Evolutionary conservation across 37 sponge, comb jelly and placozoan species (phyloP).

Genomic region (Halichondria panicea): DNA sequence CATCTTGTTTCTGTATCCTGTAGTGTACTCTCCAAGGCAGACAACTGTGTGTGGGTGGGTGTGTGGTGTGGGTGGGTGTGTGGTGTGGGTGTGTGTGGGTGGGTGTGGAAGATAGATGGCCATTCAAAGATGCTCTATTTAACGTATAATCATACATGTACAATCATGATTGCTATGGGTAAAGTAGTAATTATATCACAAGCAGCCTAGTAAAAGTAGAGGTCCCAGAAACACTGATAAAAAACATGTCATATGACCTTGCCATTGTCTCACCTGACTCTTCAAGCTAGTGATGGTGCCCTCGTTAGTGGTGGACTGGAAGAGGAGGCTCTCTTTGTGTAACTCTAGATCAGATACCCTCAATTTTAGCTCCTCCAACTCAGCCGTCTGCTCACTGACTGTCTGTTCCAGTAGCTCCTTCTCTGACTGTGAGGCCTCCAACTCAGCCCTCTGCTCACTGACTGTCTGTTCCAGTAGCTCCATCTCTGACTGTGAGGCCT

Average conservation of each 20-base stretch:
- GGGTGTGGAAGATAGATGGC: not conserved
- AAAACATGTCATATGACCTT: too few relatives aligned
- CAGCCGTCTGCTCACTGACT: constrained; percentile 9
- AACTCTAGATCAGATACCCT: constrained; percentile 18
- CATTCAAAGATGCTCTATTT: not conserved
- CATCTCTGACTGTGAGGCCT: not conserved
- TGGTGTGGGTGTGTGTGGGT: not conserved
- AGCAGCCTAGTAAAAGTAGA: too few relatives aligned
- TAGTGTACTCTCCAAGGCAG: not conserved
- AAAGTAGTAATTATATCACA: too few relatives aligned
- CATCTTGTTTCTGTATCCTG: not conserved
- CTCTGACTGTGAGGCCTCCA: too few relatives aligned
- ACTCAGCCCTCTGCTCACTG: too few relatives aligned
- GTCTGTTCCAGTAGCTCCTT: not conserved
- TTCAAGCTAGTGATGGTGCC: constrained; percentile 27
- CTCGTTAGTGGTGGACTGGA: constrained; percentile 12
- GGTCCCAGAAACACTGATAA: too few relatives aligned
- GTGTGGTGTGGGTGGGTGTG: not conserved
- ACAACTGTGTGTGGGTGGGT: constrained; percentile 7
- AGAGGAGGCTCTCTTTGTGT: constrained; percentile 7
- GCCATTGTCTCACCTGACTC: constrained; percentile 33
- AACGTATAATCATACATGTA: too few relatives aligned
- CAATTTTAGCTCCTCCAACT: constrained; percentile 15
- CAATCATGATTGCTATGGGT: too few relatives aligned
- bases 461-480: not conserved